Base-by-base conservation (phyloP, 2,888 invertebrate genomes). In the Hirtodrosophila cameraria region DNA sequence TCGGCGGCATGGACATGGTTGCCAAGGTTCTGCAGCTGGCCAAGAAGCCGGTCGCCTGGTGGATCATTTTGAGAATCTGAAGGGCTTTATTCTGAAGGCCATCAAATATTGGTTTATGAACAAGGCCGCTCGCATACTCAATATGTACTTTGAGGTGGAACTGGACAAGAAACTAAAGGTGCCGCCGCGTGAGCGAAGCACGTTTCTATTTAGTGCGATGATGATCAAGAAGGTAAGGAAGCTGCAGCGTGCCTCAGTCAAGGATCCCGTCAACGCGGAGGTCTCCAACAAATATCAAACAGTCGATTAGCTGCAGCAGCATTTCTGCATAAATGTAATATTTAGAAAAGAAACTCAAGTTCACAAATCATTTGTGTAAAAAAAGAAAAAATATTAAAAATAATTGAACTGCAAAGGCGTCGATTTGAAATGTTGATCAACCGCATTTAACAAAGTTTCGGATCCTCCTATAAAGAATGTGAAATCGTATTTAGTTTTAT, bases 221-320 rank as follows among this genome's bases (percentile, higher is more conserved):
- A 99, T 99, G 99, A 99, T 99, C 0, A 98, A 97, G 89, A 97
- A 97, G 91, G 96, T 99, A 0, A 96, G 97, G 81, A 99, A 99
- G 89, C 91, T 99, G 20, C 99, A 99, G 90, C 92, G 99, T 30
- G 99, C 99, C 0, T 99, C 97, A 0, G 91, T 99, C 4, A 94
- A 94, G 76, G 96, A 99, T 90, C 99, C 99, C 0, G 97, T 98
- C 0, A 97, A 96, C 91, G 96, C 99, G 0, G 99, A 99, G 90
- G 98, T 96, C 2, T 97, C 97, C 0, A 97, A 96, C 0, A 99
- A 99, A 89, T 99, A 98, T 90, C 98, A 99, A 91, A 99, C 99
- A 0, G 99, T 99, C 0, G 98, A 98, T 63, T 98, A 98, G 88
- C 92, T 99, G 48, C 94, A 96, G 87, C 99, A 99, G n/a, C n/a